These are phyloP conservation scores for Danaus chrysippus DNA, from an alignment of 2,888 invertebrate genomes.

Conservation along the genomic window DNA sequence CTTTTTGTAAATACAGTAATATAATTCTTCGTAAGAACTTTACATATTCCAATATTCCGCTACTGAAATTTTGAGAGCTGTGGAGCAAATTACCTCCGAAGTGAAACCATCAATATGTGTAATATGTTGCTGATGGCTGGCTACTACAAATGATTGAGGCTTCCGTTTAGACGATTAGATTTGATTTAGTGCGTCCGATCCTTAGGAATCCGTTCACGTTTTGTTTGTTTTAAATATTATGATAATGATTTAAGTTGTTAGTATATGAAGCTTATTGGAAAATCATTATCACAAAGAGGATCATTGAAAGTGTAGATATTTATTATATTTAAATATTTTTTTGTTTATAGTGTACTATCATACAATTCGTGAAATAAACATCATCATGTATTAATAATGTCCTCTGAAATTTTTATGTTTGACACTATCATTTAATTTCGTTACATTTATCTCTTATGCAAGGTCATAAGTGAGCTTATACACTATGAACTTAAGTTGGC, in stretches of 20 bases:
- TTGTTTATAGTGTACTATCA: too few species aligned
- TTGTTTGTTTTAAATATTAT: constrained; percentile 16
- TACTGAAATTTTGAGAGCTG: constrained; percentile 39
- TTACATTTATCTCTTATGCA: not conserved
- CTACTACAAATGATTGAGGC: constrained; percentile 55
- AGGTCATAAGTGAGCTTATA: constrained; percentile 10
- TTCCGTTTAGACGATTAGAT: constrained; percentile 63
- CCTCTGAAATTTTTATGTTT: too few species aligned
- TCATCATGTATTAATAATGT: too few species aligned
- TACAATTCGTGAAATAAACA: too few species aligned
- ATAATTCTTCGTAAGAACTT: constrained; percentile 4
- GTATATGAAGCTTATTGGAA: constrained; percentile 8
- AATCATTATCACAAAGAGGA: not conserved
- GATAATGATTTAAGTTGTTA: constrained; percentile 5
- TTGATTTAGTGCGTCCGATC: constrained; percentile 54
- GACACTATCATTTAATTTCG: too few species aligned
- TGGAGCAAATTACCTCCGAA: constrained; percentile 63
- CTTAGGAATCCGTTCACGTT: constrained; percentile 24
- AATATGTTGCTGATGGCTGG: constrained; percentile 57
- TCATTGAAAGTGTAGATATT: too few species aligned
- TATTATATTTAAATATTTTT: too few species aligned
- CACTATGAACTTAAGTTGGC: constrained; percentile 6
- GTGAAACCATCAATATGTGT: constrained; percentile 55
- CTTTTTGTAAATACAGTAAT: too few species aligned
- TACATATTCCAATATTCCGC: constrained; percentile 24